A percentile compares a stretch with the other conserved stretches of the same genome.
These are phyloP conservation scores for Omphaloscelis lunosa DNA, from an alignment of 2,888 invertebrate genomes.

Conservation along the genomic window DNA sequence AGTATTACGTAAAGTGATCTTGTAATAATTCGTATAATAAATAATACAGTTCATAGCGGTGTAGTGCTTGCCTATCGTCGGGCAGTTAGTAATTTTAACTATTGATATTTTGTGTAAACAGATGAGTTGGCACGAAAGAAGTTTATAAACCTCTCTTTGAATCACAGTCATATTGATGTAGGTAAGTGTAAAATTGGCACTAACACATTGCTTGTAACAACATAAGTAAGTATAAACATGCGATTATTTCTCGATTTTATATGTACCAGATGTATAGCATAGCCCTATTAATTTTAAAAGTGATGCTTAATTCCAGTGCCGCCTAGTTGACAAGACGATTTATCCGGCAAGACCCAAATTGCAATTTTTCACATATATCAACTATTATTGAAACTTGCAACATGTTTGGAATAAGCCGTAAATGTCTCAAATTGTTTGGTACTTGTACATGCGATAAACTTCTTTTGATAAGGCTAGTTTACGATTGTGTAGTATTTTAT, in stretches of 20 bases:
- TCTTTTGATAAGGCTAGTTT: slow-evolving; percentile 64
- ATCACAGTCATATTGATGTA: slow-evolving; percentile 75
- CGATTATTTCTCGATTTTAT: slow-evolving; percentile 2
- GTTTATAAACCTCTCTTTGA: slow-evolving; percentile 48
- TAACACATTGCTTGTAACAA: slow-evolving; percentile 22
- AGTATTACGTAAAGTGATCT: slow-evolving; percentile 33
- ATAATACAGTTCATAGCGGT: slow-evolving; percentile 32
- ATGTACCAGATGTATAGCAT: not conserved
- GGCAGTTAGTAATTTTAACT: slow-evolving; percentile 36
- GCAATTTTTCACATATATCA: slow-evolving; percentile 6
- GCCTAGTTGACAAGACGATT: not conserved
- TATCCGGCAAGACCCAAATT: not conserved
- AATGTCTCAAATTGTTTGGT: slow-evolving; percentile 45
- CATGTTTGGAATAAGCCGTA: slow-evolving; percentile 42
- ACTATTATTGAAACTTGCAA: slow-evolving; percentile 17
- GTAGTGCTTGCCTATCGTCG: slow-evolving; percentile 31
- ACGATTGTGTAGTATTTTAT: slow-evolving; percentile 54
- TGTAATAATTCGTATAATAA: slow-evolving; percentile 26
- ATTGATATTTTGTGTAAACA: slow-evolving; percentile 70
- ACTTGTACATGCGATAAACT: slow-evolving; percentile 56
- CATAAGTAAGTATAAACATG: slow-evolving; percentile 50
- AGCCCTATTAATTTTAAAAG: not conserved
- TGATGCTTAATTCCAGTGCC: not conserved
- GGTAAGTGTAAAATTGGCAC: slow-evolving; percentile 74
- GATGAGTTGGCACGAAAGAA: slow-evolving; percentile 82